phyloP scores from a whole-genome alignment of 2,888 invertebrate genomes.

The Adelognathus sp. region DNA sequence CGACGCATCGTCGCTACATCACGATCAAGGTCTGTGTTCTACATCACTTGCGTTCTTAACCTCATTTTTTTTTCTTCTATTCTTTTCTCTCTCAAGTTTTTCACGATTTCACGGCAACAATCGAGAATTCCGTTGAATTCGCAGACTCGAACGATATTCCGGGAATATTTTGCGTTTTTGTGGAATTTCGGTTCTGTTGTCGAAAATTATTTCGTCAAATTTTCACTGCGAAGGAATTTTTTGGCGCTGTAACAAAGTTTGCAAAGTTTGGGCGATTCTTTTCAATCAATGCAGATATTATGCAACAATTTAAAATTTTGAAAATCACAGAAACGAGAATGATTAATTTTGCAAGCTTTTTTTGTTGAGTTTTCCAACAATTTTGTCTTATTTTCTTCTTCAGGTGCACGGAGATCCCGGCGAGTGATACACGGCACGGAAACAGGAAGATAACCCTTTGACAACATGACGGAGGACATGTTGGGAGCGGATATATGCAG shows the following conservation, averaged over 20 bases:
- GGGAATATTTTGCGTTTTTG: no score
- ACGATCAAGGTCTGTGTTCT: slow-evolving; percentile 57
- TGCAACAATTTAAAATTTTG: slow-evolving; percentile 19
- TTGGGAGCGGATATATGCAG: slow-evolving; percentile 95
- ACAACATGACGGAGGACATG: slow-evolving; percentile 82
- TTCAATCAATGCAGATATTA: background rate
- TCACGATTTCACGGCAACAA: background rate
- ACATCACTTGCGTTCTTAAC: slow-evolving; percentile 40
- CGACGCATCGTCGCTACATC: slow-evolving; percentile 40
- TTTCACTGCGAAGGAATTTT: background rate
- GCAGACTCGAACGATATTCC: no score
- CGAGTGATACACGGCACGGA: slow-evolving; percentile 38
- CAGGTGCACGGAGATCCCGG: slow-evolving; percentile 16
- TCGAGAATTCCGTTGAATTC: background rate
- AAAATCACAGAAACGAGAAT: background rate
- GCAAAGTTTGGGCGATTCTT: background rate
- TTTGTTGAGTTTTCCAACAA: no score
- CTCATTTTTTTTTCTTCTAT: slow-evolving; percentile 26
- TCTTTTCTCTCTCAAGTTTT: slow-evolving; percentile 1
- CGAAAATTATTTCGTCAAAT: background rate
- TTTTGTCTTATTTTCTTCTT: background rate
- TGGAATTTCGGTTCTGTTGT: no score
- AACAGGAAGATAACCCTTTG: slow-evolving; percentile 3
- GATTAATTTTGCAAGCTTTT: no score
- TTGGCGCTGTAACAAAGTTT: background rate